Evolutionary conservation across 1,140 invertebrate species (phyloP).

Genomic region (Panulirus ornatus): DNA sequence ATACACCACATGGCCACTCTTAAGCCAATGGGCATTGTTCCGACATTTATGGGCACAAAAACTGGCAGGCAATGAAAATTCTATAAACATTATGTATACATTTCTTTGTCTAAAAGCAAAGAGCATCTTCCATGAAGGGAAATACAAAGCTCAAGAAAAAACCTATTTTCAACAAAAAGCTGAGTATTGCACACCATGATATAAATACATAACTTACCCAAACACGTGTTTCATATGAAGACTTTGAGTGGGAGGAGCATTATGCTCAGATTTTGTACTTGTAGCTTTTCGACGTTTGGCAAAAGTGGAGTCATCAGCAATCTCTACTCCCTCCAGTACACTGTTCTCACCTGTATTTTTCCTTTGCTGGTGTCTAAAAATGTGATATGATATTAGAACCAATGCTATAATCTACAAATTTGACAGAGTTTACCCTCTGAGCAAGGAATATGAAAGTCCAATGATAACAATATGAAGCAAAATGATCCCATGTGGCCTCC

Average conservation of each 20-base stretch:
- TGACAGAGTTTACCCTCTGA: too few relatives aligned
- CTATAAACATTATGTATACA: background rate
- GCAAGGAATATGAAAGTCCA: too few relatives aligned
- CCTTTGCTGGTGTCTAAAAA: conserved; percentile 8
- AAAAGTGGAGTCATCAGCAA: conserved; percentile 56
- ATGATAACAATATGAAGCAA: too few relatives aligned
- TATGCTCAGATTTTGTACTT: background rate
- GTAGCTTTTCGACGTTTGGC: conserved; percentile 37
- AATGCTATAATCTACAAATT: too few relatives aligned
- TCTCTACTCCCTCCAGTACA: conserved; percentile 4
- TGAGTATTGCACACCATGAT: too few relatives aligned
- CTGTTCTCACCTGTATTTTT: conserved; percentile 3
- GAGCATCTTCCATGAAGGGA: too few relatives aligned
- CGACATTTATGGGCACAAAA: conserved; percentile 61
- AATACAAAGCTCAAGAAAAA: too few relatives aligned
- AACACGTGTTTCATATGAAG: conserved; percentile 52
- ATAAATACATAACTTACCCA: conserved; percentile 34
- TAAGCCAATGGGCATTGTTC: conserved; percentile 71
- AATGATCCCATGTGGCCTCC: too few relatives aligned
- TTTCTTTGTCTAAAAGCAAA: too few relatives aligned
- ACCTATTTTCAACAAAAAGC: too few relatives aligned
- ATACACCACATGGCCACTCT: conserved; percentile 63
- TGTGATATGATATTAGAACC: background rate
- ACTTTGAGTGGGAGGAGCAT: background rate
- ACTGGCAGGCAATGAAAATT: conserved; percentile 21